phyloP scores from a whole-genome alignment of 1,140 invertebrate species.

The Drusus annulatus region DNA sequence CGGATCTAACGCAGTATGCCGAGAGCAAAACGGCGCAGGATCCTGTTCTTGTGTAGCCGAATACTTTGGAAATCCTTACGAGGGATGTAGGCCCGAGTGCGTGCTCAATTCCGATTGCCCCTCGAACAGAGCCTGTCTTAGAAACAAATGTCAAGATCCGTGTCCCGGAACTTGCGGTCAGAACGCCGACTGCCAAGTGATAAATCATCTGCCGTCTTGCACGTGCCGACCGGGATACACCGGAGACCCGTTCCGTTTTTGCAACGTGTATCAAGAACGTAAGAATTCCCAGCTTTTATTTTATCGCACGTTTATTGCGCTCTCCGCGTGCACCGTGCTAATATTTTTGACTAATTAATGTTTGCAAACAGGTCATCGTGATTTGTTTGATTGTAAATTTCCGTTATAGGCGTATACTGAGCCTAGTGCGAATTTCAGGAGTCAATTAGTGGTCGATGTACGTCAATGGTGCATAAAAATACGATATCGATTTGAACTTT shows the following conservation, averaged over 20 bases:
- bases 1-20: slow-evolving; percentile 78
- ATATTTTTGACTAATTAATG: too few relatives aligned
- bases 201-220: slow-evolving; percentile 74
- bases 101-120: slow-evolving; percentile 77
- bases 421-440: too few relatives aligned
- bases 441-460: too few relatives aligned
- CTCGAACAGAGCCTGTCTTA: slow-evolving; percentile 74
- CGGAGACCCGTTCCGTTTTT: slow-evolving; percentile 75
- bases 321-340: neutral
- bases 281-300: slow-evolving; percentile 60
- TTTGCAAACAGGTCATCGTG: too few relatives aligned
- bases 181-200: slow-evolving; percentile 75
- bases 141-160: slow-evolving; percentile 77
- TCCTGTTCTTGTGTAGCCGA: slow-evolving; percentile 77
- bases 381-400: too few relatives aligned
- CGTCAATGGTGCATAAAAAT: too few relatives aligned
- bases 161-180: slow-evolving; percentile 78
- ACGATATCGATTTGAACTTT: too few relatives aligned
- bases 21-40: slow-evolving; percentile 74
- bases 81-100: slow-evolving; percentile 78
- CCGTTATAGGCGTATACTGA: too few relatives aligned
- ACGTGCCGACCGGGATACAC: slow-evolving; percentile 73
- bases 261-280: slow-evolving; percentile 69
- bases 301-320: neutral
- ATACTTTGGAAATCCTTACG: slow-evolving; percentile 80